Base-by-base conservation (phyloP, 1,140 invertebrate species). In the Brachionus asplanchnoidis region DNA sequence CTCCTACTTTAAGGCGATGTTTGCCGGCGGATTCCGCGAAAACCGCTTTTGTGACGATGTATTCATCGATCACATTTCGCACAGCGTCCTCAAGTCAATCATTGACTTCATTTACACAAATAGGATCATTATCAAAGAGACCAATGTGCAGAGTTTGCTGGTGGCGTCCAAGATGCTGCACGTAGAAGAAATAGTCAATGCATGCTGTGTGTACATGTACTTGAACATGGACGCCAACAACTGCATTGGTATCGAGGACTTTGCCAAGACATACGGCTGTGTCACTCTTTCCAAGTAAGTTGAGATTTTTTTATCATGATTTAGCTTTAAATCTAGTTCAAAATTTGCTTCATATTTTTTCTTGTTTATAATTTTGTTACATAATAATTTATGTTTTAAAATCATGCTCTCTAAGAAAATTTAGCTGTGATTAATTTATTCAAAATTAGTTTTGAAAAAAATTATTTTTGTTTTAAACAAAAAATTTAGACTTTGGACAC, bases 101-200 rank as follows among this genome's bases (percentile, higher is more conserved):
- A 93, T 96, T 60, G 93, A 93, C 88, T 97, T 96, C 88, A 95
- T 96, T 92, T 97, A 97, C 88, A 95, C 95, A 9, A 94, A 95
- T 60, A 93, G 94, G 88, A 94, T 96, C 85, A 91, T 93, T 79
- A 93, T 96, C 20, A 95, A 94, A n/a, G 95, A 96, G 91, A 92
- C 94, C 84, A 95, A 94, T 23, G 95, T 97, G 5, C 97, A 95
- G 89, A 94, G 94, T 85, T 90, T 97, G 28, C 91, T 97, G 86
- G 94, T 95, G 4, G 95, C 95, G 36, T 95, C 95, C 28, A 95
- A 94, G 17, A 97, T 97, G 95, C 94, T 96, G 88, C 95, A 96
- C 93, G 94, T 95, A 87, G 92, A 92, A 85, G 94, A 95, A 91
- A 94, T 97, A 28, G 95, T 96, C 86, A 94, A 95, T 86, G 95